phyloP scores from a whole-genome alignment of 1,140 invertebrate species.

The Habropoda laboriosa region DNA sequence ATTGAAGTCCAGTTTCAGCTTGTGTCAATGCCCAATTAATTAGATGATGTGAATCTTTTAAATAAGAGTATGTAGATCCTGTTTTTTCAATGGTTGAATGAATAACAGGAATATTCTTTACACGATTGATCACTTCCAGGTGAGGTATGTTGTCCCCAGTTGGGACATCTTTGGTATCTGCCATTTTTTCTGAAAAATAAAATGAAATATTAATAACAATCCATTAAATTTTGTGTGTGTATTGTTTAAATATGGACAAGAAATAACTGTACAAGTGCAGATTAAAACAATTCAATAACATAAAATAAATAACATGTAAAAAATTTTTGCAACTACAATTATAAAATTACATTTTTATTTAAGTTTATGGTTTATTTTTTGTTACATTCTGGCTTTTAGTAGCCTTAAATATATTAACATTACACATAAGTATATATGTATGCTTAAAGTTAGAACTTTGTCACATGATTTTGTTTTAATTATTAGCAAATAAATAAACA shows the following conservation, averaged over 20 bases:
- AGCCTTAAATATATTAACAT: too few species aligned
- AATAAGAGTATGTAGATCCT: conserved; percentile 83
- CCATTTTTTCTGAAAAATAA: conserved; percentile 60
- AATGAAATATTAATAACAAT: background rate
- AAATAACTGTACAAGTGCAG: background rate
- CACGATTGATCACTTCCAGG: conserved; percentile 83
- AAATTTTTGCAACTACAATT: too few species aligned
- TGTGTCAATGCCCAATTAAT: conserved; percentile 81
- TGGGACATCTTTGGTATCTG: conserved; percentile 48
- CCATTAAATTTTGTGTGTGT: background rate
- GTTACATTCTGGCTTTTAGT: too few species aligned
- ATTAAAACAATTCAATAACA: background rate
- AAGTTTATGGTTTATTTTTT: too few species aligned
- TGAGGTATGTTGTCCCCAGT: conserved; percentile 72
- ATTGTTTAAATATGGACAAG: background rate
- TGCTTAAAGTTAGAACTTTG: too few species aligned
- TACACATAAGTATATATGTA: too few species aligned
- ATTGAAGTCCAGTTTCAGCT: conserved; percentile 79
- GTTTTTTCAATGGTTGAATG: conserved; percentile 84
- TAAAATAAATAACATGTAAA: too few species aligned
- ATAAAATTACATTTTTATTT: too few species aligned
- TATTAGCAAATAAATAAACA: too few species aligned
- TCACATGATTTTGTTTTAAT: too few species aligned
- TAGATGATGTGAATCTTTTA: conserved; percentile 82
- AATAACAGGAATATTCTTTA: conserved; percentile 84